These are phyloP conservation scores for Brachyistius frenatus DNA, from an alignment of 2,113 vertebrate genomes.

Conservation along the genomic window DNA sequence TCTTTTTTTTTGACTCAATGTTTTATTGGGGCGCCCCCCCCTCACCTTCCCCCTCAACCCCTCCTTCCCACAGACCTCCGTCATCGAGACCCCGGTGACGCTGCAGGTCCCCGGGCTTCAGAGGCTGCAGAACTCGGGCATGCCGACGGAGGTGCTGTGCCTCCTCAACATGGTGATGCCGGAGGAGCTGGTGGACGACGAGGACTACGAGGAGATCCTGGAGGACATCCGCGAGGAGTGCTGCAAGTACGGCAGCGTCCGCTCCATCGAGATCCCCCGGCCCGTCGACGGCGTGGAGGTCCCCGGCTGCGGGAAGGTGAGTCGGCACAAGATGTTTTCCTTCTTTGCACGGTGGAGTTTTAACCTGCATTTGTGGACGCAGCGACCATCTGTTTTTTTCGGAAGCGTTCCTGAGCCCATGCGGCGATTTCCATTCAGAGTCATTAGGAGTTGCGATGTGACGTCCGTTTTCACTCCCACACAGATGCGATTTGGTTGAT, in stretches of 20 bases:
- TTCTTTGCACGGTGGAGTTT: too few relatives aligned
- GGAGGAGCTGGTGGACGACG: constrained; percentile 85
- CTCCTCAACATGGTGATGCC: constrained; percentile 87
- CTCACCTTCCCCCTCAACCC: rapidly evolving
- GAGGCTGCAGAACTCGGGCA: constrained; percentile 78
- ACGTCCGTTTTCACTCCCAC: too few relatives aligned
- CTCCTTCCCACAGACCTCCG: constrained; percentile 64
- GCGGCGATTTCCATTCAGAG: too few relatives aligned
- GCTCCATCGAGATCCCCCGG: constrained; percentile 85
- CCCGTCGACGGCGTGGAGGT: constrained; percentile 83
- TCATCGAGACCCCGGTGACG: constrained; percentile 81
- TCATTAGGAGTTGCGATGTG: too few relatives aligned
- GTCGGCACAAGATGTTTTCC: too few relatives aligned
- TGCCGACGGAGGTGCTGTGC: constrained; percentile 84
- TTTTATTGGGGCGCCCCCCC: too few relatives aligned
- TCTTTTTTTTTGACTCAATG: too few relatives aligned
- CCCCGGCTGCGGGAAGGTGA: constrained; percentile 85
- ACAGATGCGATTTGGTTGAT: too few relatives aligned
- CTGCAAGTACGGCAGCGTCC: constrained; percentile 85
- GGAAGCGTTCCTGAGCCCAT: too few relatives aligned
- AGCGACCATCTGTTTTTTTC: too few relatives aligned
- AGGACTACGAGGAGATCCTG: constrained; percentile 87
- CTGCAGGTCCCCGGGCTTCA: constrained; percentile 84
- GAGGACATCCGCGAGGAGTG: constrained; percentile 86
- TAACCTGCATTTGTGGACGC: too few relatives aligned